Conservation (phyloP, 2,888 invertebrate genomes). For the Unio delphinus region DNA sequence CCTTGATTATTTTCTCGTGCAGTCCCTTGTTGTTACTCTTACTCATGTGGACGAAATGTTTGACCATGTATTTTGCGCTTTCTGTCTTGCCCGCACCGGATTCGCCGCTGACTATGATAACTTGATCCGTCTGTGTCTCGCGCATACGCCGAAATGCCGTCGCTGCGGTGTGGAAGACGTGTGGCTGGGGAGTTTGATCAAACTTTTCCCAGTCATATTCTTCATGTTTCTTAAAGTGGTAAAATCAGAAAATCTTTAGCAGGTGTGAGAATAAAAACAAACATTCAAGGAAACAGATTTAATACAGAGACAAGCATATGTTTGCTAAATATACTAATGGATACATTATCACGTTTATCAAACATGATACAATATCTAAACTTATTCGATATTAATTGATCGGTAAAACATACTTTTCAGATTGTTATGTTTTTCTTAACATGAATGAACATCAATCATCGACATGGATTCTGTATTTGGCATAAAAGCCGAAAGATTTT, state of each 20-base stretch:
- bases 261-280: too few species aligned
- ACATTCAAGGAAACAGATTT: too few species aligned
- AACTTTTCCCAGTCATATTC: constrained; percentile 28
- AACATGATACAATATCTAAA: too few species aligned
- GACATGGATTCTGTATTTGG: too few species aligned
- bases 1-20: constrained; percentile 19
- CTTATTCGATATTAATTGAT: too few species aligned
- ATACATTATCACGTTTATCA: too few species aligned
- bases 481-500: too few species aligned
- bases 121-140: constrained; percentile 38
- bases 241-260: background rate
- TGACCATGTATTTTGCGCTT: constrained; percentile 23
- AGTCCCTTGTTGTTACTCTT: constrained; percentile 11
- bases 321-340: too few species aligned
- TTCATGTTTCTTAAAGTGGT: constrained; percentile 29
- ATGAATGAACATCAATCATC: too few species aligned
- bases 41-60: constrained; percentile 23
- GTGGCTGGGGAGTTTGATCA: constrained; percentile 18
- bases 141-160: constrained; percentile 38
- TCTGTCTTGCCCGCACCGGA: constrained; percentile 63
- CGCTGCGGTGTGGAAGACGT: constrained; percentile 39
- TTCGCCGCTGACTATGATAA: constrained; percentile 25
- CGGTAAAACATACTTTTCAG: too few species aligned
- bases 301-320: too few species aligned
- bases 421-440: too few species aligned